phyloP scores from a whole-genome alignment of 2,888 invertebrate species.

The Cryptosula pallasiana region DNA sequence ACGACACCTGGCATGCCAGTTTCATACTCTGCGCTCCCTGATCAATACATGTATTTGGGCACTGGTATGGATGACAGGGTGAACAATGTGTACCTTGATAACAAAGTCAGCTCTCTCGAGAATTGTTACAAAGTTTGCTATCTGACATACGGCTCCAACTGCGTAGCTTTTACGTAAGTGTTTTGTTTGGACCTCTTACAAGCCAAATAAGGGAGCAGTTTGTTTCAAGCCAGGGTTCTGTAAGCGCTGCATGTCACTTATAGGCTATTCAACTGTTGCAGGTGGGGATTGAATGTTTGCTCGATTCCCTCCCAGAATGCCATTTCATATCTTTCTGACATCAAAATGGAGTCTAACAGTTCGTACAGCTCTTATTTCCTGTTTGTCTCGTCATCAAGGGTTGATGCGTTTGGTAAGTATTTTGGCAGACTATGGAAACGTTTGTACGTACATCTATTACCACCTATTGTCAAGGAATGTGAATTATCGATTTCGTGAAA shows the following conservation, averaged over 20 bases:
- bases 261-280: too few relatives aligned
- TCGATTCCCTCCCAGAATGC: not conserved
- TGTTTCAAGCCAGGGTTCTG: too few relatives aligned
- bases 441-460: not conserved
- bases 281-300: too few relatives aligned
- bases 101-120: not conserved
- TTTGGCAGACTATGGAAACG: not conserved
- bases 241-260: too few relatives aligned
- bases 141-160: not conserved
- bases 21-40: not conserved
- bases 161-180: not conserved
- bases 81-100: not conserved
- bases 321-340: not conserved
- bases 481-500: too few relatives aligned
- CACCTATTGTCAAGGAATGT: too few relatives aligned
- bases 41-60: not conserved
- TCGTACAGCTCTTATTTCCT: not conserved
- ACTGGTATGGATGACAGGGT: not conserved
- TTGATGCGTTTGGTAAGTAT: not conserved
- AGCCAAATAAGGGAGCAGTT: too few relatives aligned
- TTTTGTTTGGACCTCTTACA: too few relatives aligned
- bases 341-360: not conserved
- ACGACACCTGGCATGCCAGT: too few relatives aligned
- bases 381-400: not conserved
- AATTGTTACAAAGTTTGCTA: slow-evolving; percentile 3